Conservation (phyloP, 2,113 vertebrate species). For the Bolborhynchus lineola region DNA sequence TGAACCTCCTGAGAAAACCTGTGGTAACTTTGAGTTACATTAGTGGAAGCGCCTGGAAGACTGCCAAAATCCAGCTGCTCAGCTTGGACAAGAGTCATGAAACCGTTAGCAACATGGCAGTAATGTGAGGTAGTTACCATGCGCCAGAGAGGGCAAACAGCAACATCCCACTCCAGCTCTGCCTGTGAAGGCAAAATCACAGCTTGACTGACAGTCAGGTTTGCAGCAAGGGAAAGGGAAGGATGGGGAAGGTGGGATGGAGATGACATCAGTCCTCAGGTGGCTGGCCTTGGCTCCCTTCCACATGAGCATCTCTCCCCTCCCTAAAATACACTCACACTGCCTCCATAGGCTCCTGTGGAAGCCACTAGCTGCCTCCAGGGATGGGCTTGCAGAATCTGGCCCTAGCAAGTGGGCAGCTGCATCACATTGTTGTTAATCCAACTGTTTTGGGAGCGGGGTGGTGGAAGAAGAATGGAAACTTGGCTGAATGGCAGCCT, state of each 20-base stretch:
- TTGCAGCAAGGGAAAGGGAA: not conserved
- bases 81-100: not conserved
- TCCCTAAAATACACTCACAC: not conserved
- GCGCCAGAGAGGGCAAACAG: not conserved
- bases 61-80: slow-evolving; percentile 49
- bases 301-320: not conserved
- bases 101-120: slow-evolving; percentile 14
- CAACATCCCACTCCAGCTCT: not conserved
- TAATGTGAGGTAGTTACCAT: not conserved
- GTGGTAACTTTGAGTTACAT: not conserved
- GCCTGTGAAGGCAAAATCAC: not conserved
- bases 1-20: slow-evolving; percentile 43
- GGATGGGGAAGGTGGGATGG: not conserved
- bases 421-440: not conserved
- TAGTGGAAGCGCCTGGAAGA: slow-evolving; percentile 49
- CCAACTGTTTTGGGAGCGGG: not conserved
- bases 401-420: not conserved
- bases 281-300: not conserved
- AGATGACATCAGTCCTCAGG: not conserved
- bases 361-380: not conserved
- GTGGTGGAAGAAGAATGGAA: not conserved
- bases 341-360: not conserved
- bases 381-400: not conserved
- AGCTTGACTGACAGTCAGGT: not conserved
- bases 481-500: not conserved